Percentiles rank a stretch among this genome's conserved stretches.
Conservation (phyloP, 2,797 vertebrate species). For the Halcyon smyrnensis region DNA sequence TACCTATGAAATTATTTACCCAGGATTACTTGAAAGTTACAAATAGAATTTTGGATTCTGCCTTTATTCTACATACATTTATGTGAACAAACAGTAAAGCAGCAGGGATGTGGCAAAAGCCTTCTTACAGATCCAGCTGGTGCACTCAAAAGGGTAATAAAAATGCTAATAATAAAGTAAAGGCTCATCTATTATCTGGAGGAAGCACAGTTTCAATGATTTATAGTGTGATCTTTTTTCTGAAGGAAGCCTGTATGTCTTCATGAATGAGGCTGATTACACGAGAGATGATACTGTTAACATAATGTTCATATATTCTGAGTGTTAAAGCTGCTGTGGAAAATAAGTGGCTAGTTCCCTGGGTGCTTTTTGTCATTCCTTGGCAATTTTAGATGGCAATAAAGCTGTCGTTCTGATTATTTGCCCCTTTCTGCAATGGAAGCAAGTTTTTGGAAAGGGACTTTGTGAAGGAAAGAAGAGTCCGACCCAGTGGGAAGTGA, state of each 20-base stretch:
- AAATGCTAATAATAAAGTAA: not conserved
- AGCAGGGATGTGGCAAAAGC: not conserved
- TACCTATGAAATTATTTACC: not conserved
- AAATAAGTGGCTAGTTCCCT: not conserved
- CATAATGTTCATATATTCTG: not conserved
- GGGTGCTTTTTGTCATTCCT: constrained; percentile 4
- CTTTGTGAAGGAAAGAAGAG: not conserved
- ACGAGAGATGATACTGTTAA: not conserved
- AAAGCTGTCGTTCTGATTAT: not conserved
- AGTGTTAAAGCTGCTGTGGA: not conserved
- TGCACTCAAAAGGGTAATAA: not conserved
- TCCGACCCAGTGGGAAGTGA: not conserved
- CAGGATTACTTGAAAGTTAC: not conserved
- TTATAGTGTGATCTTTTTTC: not conserved
- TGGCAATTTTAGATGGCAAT: not conserved
- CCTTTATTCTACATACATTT: not conserved
- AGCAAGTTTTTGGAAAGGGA: not conserved
- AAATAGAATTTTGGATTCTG: not conserved
- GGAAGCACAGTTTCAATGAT: not conserved
- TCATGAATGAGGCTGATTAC: constrained; percentile 28
- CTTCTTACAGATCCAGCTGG: not conserved
- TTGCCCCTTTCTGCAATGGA: not conserved
- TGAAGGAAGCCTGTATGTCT: not conserved
- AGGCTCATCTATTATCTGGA: not conserved
- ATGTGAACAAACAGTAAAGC: not conserved